Base-by-base conservation (phyloP, 2,888 invertebrate genomes). In the Incurvaria masculella region DNA sequence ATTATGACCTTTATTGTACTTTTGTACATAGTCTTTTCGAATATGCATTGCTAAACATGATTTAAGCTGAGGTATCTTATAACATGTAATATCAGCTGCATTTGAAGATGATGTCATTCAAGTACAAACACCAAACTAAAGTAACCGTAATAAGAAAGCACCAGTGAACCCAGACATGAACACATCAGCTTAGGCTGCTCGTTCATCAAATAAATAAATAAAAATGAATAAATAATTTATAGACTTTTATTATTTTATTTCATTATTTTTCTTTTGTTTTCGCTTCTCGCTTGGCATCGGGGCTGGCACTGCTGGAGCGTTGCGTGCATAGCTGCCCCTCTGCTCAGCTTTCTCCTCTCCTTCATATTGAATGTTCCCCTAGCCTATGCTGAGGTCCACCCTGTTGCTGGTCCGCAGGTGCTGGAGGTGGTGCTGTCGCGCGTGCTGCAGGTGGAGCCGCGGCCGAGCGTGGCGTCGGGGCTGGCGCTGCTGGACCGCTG, bases 341-440 rank as follows among this genome's bases (percentile, higher is more conserved):
- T 94, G 46, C 74, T 91, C 20, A 95, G 95, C 1, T 84, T 89
- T 45, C 69, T 94, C 48, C 74, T 97, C n/a, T 95, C 95, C 0
- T 92, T 94, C 69, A 88, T 96, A 55, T 96, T n/a, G n/a, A n/a
- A n/a, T n/a, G n/a, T n/a, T n/a, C n/a, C n/a, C n/a, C n/a, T n/a
- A n/a, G n/a, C n/a, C n/a, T n/a, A n/a, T n/a, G n/a, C n/a, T n/a
- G n/a, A n/a, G n/a, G n/a, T n/a, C n/a, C n/a, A n/a, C n/a, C n/a
- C n/a, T n/a, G n/a, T n/a, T n/a, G n/a, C 3, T 19, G 14, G 26
- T 47, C n/a, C 21, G 10, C 80, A 80, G 80, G 88, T 81, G 40
- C 71, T 94, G 48, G 95, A 96, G 64, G 88, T 91, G 55, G 91
- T 94, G 1, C 78, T 94, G 46, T 89, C 91, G 45, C 84, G 90